Evolutionary conservation across 2,113 vertebrate species (phyloP), one percentile per base, ranked within the genome.

Genomic region (Antennarius striatus): DNA sequence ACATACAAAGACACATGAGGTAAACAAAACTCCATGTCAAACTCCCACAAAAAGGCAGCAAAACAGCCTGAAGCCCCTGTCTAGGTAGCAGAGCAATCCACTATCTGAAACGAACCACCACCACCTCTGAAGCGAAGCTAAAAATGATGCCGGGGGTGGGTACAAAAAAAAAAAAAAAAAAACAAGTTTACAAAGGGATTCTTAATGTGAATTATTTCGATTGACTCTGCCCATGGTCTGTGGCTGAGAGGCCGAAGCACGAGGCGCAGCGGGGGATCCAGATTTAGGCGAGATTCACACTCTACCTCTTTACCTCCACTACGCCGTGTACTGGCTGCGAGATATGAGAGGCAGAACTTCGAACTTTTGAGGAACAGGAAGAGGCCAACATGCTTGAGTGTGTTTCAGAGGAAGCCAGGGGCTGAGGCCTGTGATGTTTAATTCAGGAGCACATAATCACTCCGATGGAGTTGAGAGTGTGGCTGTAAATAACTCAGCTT

Each of bases 401-500:
- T 87, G 90, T 88, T 92, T 85, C 82, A 86, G 78, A 84, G 86
- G 83, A 84, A 91, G 89, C 90, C 91, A 90, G 90, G 77, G 90
- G 89, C 89, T 89, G 83, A 83, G 88, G 86, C 86, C 88, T 92
- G 90, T 93, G 92, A 93, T 94, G 91, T 94, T 93, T 93, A 93
- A 93, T 93, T 93, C 92, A 94, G 83, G 49, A 91, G 88, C 90
- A 90, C 84, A 91, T 93, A 92, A 93, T 93, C 91, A 92, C 89
- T 90, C 88, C 83, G 87, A 91, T 82, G 85, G 90, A 92, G 90
- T 91, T 84, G 84, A 92, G 87, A 88, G 89, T 81, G 71, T 79
- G 79, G 88, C 90, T 93, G 92, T 92, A 92, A 93, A 93, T 93
- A 93, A 93, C 90, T 91, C 89, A 90, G 88, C 86, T 90, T 90